phyloP scores from a whole-genome alignment of 2,797 vertebrate genomes.

The Crenuchus spilurus region DNA sequence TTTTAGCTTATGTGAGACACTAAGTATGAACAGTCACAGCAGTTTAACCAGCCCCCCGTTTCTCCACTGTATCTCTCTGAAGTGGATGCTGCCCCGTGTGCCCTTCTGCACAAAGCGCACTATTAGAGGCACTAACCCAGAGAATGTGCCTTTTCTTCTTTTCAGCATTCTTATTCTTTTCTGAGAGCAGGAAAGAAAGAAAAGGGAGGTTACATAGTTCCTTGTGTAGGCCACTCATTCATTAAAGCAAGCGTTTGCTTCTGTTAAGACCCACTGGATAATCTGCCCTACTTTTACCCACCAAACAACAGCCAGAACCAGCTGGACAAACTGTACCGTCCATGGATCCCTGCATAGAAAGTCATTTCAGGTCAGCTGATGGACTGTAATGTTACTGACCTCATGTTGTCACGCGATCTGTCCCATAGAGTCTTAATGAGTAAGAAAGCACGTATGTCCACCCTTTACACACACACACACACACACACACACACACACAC shows the following conservation, averaged over 20 bases:
- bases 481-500: too few species aligned
- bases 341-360: conserved; percentile 20
- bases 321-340: conserved; percentile 58
- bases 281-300: conserved; percentile 36
- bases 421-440: background rate
- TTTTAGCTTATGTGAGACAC: background rate
- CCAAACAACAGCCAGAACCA: conserved; percentile 17
- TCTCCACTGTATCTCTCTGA: background rate
- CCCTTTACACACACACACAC: background rate
- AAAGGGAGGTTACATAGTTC: conserved; percentile 26
- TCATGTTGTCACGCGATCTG: background rate
- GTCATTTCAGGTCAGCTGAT: conserved; percentile 19
- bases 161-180: background rate
- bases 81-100: background rate
- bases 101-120: conserved; percentile 29
- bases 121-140: conserved; percentile 12
- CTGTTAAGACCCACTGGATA: conserved; percentile 3
- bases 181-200: background rate
- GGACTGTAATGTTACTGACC: background rate
- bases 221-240: conserved; percentile 30
- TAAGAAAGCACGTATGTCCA: background rate
- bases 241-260: conserved; percentile 13
- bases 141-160: conserved; percentile 12
- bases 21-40: background rate
- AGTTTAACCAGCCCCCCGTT: background rate